Conservation (phyloP, 1,140 invertebrate genomes). For the Dendrolimus kikuchii region DNA sequence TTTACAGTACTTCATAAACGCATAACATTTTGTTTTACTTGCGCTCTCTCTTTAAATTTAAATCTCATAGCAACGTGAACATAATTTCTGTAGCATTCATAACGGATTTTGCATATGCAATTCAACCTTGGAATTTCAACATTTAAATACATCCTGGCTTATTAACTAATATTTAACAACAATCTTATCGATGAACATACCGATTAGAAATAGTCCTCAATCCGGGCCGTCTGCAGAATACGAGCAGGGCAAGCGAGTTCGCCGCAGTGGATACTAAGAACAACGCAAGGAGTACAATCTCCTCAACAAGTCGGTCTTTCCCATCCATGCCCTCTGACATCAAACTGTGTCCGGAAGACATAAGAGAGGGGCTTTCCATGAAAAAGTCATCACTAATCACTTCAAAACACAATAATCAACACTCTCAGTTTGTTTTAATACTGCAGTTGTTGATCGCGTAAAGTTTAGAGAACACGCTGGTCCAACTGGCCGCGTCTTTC, state of each 20-base stretch:
- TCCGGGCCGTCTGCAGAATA: constrained; percentile 63
- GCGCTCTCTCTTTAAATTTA: too few species aligned
- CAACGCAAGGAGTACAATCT: constrained; percentile 56
- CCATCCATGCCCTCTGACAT: constrained; percentile 63
- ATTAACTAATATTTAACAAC: neutral
- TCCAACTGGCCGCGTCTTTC: constrained; percentile 56
- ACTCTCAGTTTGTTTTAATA: constrained; percentile 46
- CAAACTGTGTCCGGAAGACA: constrained; percentile 62
- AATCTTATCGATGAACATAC: constrained; percentile 33
- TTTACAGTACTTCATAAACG: too few species aligned
- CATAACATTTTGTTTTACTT: too few species aligned
- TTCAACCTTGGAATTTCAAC: too few species aligned
- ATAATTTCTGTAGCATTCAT: too few species aligned
- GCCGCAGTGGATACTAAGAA: constrained; percentile 62
- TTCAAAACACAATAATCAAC: constrained; percentile 47
- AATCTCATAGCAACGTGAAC: too few species aligned
- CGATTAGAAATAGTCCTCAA: constrained; percentile 69
- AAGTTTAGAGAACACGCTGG: constrained; percentile 64
- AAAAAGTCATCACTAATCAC: constrained; percentile 59
- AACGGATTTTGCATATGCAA: too few species aligned
- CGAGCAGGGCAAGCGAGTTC: constrained; percentile 62
- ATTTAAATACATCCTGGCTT: too few species aligned
- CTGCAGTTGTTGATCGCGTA: constrained; percentile 56
- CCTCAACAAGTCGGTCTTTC: constrained; percentile 55
- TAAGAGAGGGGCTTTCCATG: constrained; percentile 43